Base-by-base conservation (phyloP, 2,888 invertebrate species). In the Encarsia formosa region DNA sequence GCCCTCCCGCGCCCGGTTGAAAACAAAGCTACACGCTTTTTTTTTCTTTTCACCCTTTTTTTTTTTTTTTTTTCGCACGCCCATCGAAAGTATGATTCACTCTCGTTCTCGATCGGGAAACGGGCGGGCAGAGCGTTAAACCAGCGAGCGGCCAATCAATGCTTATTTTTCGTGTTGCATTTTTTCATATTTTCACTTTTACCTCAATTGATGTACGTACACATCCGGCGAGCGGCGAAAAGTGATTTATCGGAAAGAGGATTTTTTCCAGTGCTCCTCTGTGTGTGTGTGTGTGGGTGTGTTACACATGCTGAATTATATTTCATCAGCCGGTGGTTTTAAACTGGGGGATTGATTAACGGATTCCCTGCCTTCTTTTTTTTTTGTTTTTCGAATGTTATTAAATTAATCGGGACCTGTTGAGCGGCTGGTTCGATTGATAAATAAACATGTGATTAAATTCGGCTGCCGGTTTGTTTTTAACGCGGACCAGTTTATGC, bases 81-180 rank as follows among this genome's bases (percentile, higher is more conserved):
- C 40, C 47, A 57, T 62, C 58, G 67, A 66, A 63, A 64, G 61
- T 61, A 56, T 54, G 57, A 63, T 64, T 63, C 67, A 68, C 69
- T 69, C 64, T 69, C 69, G 60, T 62, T 69, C 62, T 68, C 67
- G 61, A 63, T 65, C 61, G 59, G 49, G 40, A 49, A 44, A 51
- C 51, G 54, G 19, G 31, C 22, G 37, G 20, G 37, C 23, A 35
- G 44, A 42, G 31, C 18, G 29, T 19, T 42, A 29, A 31, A 24
- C 39, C 22, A 13, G 11, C 5, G 5, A 16, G 20, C 29, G 41
- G 47, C 53, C 56, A 57, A 57, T 57, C 53, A 51, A 57, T 57
- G 53, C 56, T 57, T 53, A 57, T 53, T 57, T 50, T 54, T 57
- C 51, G 35, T 54, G 51, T 42, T 57, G 56, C 53, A 57, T 57